A percentile compares a stretch with the other conserved stretches of the same genome.
phyloP scores from a whole-genome alignment of 2,888 invertebrate species.

The Cheilosia soror region DNA sequence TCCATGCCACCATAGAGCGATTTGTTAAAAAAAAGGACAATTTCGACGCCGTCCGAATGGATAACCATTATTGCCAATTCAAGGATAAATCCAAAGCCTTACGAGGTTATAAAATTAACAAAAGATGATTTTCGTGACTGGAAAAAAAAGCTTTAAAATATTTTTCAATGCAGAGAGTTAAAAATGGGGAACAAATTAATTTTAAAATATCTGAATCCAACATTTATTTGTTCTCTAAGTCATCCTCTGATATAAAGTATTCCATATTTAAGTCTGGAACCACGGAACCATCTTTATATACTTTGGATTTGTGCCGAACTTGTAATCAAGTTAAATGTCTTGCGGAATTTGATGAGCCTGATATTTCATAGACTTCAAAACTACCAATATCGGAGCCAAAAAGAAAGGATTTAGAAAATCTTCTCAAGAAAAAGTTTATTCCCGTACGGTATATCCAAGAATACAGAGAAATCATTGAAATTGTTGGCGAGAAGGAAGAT shows the following conservation, averaged over 20 bases:
- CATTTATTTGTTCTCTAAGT: conserved; percentile 18
- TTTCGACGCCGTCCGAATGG: conserved; percentile 23
- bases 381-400: too few species aligned
- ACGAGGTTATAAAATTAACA: conserved; percentile 18
- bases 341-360: too few species aligned
- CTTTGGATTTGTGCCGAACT: too few species aligned
- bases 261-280: conserved; percentile 15
- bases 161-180: neutral
- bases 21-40: conserved; percentile 22
- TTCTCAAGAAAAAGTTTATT: too few species aligned
- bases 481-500: too few species aligned
- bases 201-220: conserved; percentile 14
- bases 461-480: too few species aligned
- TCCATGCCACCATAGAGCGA: conserved; percentile 25
- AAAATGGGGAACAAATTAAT: conserved; percentile 15
- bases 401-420: too few species aligned
- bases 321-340: too few species aligned
- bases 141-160: too few species aligned
- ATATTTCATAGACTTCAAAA: too few species aligned
- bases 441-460: too few species aligned
- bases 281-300: conserved; percentile 4
- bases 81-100: conserved; percentile 23
- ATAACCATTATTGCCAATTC: conserved; percentile 22
- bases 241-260: conserved; percentile 13
- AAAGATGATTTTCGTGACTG: neutral